Conservation (phyloP, 2,888 invertebrate genomes). For the Eudasyphora cyanicolor region DNA sequence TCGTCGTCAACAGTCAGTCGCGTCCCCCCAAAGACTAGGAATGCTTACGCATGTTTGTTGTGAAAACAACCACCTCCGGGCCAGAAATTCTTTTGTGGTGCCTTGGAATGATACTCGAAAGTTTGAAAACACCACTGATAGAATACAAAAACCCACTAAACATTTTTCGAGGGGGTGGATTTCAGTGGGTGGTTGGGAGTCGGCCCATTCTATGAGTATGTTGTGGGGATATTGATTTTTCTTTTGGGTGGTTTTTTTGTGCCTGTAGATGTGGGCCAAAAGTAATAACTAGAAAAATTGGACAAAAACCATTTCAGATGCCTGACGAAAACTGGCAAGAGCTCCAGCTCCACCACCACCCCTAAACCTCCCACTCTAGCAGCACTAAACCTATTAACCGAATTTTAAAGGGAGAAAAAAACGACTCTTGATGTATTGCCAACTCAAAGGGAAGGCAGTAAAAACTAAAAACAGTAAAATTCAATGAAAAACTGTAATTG, state of each 20-base stretch:
- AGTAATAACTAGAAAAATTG: neutral
- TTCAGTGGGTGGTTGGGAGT: neutral
- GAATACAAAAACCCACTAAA: neutral
- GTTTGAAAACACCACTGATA: neutral
- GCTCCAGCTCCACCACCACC: neutral
- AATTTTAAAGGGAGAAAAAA: neutral
- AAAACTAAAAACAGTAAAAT: neutral
- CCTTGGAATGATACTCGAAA: neutral
- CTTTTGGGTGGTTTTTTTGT: neutral
- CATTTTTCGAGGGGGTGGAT: neutral
- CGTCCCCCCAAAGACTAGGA: neutral
- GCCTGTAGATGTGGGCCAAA: neutral
- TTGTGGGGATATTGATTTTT: neutral
- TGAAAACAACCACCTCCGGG: constrained; percentile 1
- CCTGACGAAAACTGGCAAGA: neutral
- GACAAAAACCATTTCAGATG: neutral
- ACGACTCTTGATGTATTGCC: constrained; percentile 11
- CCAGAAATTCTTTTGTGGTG: neutral
- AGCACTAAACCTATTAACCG: constrained; percentile 1
- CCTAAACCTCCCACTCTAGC: too few species aligned
- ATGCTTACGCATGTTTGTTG: constrained; percentile 19
- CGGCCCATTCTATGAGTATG: too few species aligned
- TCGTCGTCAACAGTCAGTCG: too few species aligned
- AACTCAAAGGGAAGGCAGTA: neutral
- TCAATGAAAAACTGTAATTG: neutral